phyloP scores from a whole-genome alignment of 30 jellyfish, hydroid and myxozoan genomes.

The Aurelia sp. region DNA sequence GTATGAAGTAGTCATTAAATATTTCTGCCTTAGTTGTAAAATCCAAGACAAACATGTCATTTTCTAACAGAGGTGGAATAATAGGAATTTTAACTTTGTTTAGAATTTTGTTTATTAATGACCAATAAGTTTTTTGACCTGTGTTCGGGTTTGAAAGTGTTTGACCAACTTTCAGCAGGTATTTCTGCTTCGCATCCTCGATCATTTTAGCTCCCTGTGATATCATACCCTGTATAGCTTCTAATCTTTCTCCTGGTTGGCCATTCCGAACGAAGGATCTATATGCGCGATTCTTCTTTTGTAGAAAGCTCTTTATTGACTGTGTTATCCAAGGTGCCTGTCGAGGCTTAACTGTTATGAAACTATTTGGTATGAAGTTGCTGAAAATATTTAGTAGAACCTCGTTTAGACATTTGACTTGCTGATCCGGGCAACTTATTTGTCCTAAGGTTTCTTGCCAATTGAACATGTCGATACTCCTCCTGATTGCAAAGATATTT shows the following conservation, averaged over 20 bases:
- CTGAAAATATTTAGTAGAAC: neutral
- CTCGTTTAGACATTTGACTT: conserved; percentile 7
- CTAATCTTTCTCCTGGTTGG: no score
- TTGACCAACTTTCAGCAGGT: conserved; percentile 20
- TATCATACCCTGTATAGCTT: no score
- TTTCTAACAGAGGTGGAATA: conserved; percentile 61
- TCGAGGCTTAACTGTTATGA: conserved; percentile 33
- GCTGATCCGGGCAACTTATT: conserved; percentile 19
- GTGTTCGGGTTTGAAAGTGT: conserved; percentile 37
- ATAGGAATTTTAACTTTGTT: conserved; percentile 56
- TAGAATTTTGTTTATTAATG: conserved; percentile 32
- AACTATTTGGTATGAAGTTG: conserved; percentile 4
- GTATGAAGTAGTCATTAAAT: conserved; percentile 43
- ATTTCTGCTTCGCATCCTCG: neutral
- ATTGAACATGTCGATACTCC: neutral
- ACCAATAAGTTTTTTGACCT: conserved; percentile 55
- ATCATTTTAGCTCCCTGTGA: neutral
- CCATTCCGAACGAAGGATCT: no score
- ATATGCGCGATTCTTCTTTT: no score
- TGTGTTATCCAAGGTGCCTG: conserved; percentile 53
- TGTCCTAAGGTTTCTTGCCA: conserved; percentile 23
- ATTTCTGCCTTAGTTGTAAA: conserved; percentile 59
- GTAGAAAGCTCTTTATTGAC: conserved; percentile 15
- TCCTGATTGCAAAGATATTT: conserved; percentile 11
- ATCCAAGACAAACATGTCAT: conserved; percentile 50